Evolutionary conservation across 2,113 vertebrate genomes (phyloP).

Genomic region (Pseudopipra pipra): DNA sequence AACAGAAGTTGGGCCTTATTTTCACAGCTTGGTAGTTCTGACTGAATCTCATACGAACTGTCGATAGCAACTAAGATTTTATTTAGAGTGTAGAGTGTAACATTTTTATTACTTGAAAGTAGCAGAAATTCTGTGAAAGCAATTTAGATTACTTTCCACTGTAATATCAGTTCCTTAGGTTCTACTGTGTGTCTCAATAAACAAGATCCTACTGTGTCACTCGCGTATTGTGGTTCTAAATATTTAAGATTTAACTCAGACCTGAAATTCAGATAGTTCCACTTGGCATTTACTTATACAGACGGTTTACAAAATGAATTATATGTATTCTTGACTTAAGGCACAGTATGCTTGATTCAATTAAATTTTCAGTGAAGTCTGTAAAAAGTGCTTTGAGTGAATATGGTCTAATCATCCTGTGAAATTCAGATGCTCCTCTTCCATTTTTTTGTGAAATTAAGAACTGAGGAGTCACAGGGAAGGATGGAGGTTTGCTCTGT

Average conservation of each 20-base stretch:
- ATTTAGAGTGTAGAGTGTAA: slow-evolving; percentile 74
- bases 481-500: neutral
- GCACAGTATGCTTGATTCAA: slow-evolving; percentile 35
- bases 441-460: neutral
- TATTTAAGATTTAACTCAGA: slow-evolving; percentile 45
- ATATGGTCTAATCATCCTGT: neutral
- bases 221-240: slow-evolving; percentile 57
- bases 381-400: neutral
- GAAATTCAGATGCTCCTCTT: neutral
- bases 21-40: slow-evolving; percentile 74
- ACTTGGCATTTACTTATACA: slow-evolving; percentile 57
- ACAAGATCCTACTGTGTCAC: slow-evolving; percentile 46
- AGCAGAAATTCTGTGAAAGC: slow-evolving; percentile 75
- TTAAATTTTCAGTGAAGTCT: neutral
- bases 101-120: slow-evolving; percentile 80
- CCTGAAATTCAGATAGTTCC: slow-evolving; percentile 53
- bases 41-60: slow-evolving; percentile 73
- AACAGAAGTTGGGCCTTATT: slow-evolving; percentile 73
- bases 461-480: neutral
- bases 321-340: slow-evolving; percentile 43
- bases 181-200: slow-evolving; percentile 76
- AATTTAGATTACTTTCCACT: slow-evolving; percentile 76
- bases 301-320: slow-evolving; percentile 66
- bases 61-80: slow-evolving; percentile 79
- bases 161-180: slow-evolving; percentile 63